Conservation (phyloP, 35 echinoderm and acorn worm genomes). For the Nesometra sesokonis region DNA sequence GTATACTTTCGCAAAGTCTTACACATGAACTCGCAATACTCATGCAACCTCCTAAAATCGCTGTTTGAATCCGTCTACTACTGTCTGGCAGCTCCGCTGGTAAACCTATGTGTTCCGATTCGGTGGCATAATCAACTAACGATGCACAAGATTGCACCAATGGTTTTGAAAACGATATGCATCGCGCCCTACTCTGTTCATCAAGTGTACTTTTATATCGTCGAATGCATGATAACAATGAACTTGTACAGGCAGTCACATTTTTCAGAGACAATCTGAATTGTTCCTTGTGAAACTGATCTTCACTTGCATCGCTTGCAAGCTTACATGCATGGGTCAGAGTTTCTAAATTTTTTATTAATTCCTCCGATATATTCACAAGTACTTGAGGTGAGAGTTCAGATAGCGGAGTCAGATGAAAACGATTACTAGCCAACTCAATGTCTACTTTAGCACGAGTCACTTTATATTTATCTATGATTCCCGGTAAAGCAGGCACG, state of each 20-base stretch:
- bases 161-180: constrained; percentile 82
- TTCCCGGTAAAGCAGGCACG: constrained; percentile 80
- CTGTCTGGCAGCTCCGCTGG: constrained; percentile 46
- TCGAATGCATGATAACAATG: constrained; percentile 62
- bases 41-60: constrained; percentile 87
- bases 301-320: constrained; percentile 89
- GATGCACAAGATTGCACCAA: constrained; percentile 96
- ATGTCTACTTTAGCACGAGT: constrained; percentile 82
- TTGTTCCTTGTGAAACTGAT: constrained; percentile 90
- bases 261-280: constrained; percentile 85
- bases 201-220: constrained; percentile 74
- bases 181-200: constrained; percentile 60
- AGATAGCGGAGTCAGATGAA: constrained; percentile 60
- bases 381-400: constrained; percentile 75
- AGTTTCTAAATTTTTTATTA: constrained; percentile 64
- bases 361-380: constrained; percentile 74
- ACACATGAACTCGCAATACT: constrained; percentile 92
- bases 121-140: constrained; percentile 85
- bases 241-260: constrained; percentile 84
- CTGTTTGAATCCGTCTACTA: constrained; percentile 65
- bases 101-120: constrained; percentile 76
- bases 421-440: constrained; percentile 66
- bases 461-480: constrained; percentile 91
- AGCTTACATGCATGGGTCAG: constrained; percentile 88
- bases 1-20: constrained; percentile 52